Evolutionary conservation across 2,797 vertebrate genomes (phyloP), one percentile per base, ranked within the genome.

Genomic region (Galago senegalensis): DNA sequence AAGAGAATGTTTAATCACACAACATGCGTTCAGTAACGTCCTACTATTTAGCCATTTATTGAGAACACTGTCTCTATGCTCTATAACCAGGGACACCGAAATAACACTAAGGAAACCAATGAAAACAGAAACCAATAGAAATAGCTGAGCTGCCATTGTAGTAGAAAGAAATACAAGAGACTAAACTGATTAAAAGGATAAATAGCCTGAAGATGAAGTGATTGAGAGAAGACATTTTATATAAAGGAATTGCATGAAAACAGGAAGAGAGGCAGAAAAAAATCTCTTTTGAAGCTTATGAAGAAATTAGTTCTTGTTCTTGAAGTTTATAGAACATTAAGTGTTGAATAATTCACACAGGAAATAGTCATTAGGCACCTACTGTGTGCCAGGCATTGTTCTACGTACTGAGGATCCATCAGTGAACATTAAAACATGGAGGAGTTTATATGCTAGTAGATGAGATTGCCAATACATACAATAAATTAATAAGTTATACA

Each of bases 291-390:
- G 61, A 89, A 86, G n/a, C 34, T 49, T 40, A 9, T 53, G 11
- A 86, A 92, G 70, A 92, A 69, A 53, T 96, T 37, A 83, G 61
- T 87, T 85, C 37, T 53, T 53, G 58, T 29, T 49, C 63, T 90
- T 56, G 3, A 23, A 31, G 85, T 65, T 92, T 90, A 77, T 7
- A 76, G 60, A 75, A 46, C 34, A 65, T 34, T 53, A 82, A 81
- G 56, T 20, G 31, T 31, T 56, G n/a, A 81, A 23, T 86, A 29
- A 58, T 46, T 40, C 37, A 29, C 63, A 27, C 31, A 60, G 27
- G 18, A 86, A 60, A 87, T 80, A 65, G 8, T 56, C 73, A 76
- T 0, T n/a, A 40, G 95, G 14, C 7, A 65, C 21, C 46, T 82
- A 31, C 34, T n/a, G 29, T 58, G 23, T 75, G 43, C 29, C 73